These are phyloP conservation scores for Protonemura montana DNA, from an alignment of 2,888 invertebrate species.

Conservation along the genomic window DNA sequence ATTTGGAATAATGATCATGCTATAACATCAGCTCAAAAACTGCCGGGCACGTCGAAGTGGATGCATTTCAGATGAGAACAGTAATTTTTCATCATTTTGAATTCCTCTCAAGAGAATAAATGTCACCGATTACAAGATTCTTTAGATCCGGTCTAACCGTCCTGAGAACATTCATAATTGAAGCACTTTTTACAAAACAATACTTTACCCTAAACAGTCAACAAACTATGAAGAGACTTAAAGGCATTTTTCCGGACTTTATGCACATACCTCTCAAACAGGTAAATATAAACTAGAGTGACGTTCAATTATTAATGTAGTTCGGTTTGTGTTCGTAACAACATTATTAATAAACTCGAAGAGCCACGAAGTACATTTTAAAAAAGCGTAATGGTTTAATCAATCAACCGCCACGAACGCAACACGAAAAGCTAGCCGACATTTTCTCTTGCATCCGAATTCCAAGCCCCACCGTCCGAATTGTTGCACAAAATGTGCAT, in stretches of 20 bases:
- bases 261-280: not conserved
- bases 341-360: not conserved
- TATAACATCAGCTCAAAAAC: no score
- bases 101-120: no score
- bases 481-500: not conserved
- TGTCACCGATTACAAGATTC: no score
- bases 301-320: not conserved
- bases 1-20: no score
- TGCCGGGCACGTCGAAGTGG: no score
- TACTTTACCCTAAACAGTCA: no score
- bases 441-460: not conserved
- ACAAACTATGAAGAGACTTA: no score
- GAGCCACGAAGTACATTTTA: not conserved
- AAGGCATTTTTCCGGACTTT: not conserved
- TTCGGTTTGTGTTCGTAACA: not conserved
- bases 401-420: not conserved
- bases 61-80: no score
- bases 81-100: no score
- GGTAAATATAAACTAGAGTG: not conserved
- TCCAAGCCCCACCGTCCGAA: not conserved
- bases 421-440: not conserved
- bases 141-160: no score
- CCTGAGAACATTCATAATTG: no score
- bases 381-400: conserved; percentile 1
- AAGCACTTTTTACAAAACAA: no score